Percentiles rank a stretch among this genome's conserved stretches.
Evolutionary conservation across 2,888 invertebrate species (phyloP).

Genomic region (Apoda limacodes): DNA sequence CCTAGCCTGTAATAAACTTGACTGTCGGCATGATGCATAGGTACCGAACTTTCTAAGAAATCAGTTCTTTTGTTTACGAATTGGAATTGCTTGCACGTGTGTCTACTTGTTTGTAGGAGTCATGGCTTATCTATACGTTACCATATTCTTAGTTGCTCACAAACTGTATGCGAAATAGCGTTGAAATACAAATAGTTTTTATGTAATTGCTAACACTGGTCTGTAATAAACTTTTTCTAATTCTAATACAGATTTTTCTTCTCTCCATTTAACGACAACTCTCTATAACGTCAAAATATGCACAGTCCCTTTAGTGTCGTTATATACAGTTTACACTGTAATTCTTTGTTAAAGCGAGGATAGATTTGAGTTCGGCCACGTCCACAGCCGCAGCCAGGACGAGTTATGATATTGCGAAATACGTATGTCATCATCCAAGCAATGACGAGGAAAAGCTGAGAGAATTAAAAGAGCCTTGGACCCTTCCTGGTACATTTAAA

Average conservation of each 20-base stretch:
- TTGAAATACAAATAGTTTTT: neutral
- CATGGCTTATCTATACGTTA: conserved; percentile 2
- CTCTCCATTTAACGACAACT: conserved; percentile 5
- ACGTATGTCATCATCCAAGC: too few relatives aligned
- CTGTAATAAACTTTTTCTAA: conserved; percentile 6
- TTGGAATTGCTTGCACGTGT: conserved; percentile 3
- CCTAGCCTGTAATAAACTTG: too few relatives aligned
- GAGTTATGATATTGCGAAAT: too few relatives aligned
- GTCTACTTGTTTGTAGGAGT: conserved; percentile 1
- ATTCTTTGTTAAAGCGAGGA: too few relatives aligned
- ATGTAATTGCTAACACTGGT: conserved; percentile 8
- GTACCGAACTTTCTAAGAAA: neutral
- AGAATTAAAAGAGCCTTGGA: too few relatives aligned
- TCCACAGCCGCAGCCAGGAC: too few relatives aligned
- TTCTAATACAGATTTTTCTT: conserved; percentile 4
- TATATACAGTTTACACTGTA: conserved; percentile 1
- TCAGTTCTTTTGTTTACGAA: neutral
- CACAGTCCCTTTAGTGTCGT: conserved; percentile 1
- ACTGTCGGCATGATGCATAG: too few relatives aligned
- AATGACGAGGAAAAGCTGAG: too few relatives aligned
- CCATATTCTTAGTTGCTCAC: conserved; percentile 1
- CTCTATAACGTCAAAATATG: conserved; percentile 3
- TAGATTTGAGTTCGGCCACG: too few relatives aligned
- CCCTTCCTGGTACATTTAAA: too few relatives aligned
- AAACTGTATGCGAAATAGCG: neutral